These are phyloP conservation scores for Leptogaster cylindrica DNA, from an alignment of 2,888 invertebrate species.

Conservation along the genomic window DNA sequence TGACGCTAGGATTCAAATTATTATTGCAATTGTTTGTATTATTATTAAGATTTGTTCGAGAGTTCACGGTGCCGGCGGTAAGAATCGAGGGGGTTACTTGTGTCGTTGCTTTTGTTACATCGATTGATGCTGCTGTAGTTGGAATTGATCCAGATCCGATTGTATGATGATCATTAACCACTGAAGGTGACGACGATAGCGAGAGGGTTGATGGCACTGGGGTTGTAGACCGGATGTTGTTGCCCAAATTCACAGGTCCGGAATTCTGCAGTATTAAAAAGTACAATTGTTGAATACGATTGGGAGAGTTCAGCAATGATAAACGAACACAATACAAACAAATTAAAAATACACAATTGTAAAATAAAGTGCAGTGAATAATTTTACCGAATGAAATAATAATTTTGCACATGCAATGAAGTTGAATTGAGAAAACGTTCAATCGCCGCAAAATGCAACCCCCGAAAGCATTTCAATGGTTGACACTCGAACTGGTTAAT, in stretches of 20 bases:
- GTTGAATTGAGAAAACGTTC: too few species aligned
- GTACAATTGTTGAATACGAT: too few species aligned
- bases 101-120: slow-evolving; percentile 42
- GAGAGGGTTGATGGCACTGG: slow-evolving; percentile 6
- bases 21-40: slow-evolving; percentile 14
- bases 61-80: too few species aligned
- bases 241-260: too few species aligned
- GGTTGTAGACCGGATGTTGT: not conserved
- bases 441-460: not conserved
- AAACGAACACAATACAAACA: too few species aligned
- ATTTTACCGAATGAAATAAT: not conserved
- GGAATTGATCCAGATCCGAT: not conserved
- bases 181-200: slow-evolving; percentile 25
- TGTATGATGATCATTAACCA: slow-evolving; percentile 24
- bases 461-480: not conserved
- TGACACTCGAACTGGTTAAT: slow-evolving; percentile 3
- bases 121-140: slow-evolving; percentile 38
- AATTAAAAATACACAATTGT: too few species aligned
- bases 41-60: not conserved
- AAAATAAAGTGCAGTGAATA: too few species aligned
- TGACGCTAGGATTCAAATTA: slow-evolving; percentile 18
- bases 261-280: too few species aligned
- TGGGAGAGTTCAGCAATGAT: too few species aligned
- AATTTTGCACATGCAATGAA: not conserved
- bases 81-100: too few species aligned